Evolutionary conservation across 2,113 vertebrate species (phyloP).

Genomic region (Pachycephala philippinensis): DNA sequence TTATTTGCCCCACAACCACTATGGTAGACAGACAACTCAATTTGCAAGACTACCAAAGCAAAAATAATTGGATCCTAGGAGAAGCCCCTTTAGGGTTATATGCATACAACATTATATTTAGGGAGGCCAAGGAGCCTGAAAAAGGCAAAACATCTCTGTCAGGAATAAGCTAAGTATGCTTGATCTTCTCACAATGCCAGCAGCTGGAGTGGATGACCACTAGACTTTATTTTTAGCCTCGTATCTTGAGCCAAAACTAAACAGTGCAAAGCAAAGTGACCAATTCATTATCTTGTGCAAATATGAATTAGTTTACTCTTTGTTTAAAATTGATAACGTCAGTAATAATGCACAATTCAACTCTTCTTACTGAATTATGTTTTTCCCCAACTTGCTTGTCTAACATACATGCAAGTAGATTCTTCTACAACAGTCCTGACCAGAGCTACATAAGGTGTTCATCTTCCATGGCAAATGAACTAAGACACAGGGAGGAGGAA

Average conservation of each 20-base stretch:
- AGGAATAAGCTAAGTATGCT: not conserved
- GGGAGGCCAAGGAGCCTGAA: not conserved
- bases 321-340: not conserved
- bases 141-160: not conserved
- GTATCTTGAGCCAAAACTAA: slow-evolving; percentile 2
- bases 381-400: not conserved
- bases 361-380: not conserved
- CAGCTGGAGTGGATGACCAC: slow-evolving; percentile 5
- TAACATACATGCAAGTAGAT: not conserved
- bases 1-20: not conserved
- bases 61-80: not conserved
- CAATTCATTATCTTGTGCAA: not conserved
- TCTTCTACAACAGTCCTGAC: not conserved
- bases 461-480: not conserved
- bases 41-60: not conserved
- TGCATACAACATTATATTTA: not conserved
- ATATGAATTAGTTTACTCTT: not conserved
- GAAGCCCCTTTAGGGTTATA: not conserved
- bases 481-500: not conserved
- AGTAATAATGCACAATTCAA: not conserved
- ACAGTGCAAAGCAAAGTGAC: not conserved
- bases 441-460: not conserved
- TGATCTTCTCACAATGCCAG: not conserved
- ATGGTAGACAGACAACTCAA: not conserved
- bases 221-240: slow-evolving; percentile 32